Base-by-base conservation (phyloP, 2,113 vertebrate genomes). In the Spilogale gracilis region DNA sequence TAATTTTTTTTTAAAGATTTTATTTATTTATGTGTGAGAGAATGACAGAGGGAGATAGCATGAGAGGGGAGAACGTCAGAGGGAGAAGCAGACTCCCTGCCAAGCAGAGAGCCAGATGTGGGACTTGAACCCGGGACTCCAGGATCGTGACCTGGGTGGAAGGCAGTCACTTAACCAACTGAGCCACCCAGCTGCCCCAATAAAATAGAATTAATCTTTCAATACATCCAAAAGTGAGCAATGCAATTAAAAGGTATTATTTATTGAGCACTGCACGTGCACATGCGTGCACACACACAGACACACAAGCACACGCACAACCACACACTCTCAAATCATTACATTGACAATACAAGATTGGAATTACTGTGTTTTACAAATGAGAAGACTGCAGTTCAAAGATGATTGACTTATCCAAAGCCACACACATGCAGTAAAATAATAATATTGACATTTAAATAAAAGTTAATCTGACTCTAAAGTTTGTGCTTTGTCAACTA, bases 361-460 rank as follows among this genome's bases (percentile, higher is more conserved):
- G 25, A 95, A 71, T 91, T 82, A 21, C 16, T 82, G 11, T 93
- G 80, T 92, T 89, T 92, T 95, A 71, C 38, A 84, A 73, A 92
- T 74, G 58, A 84, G 14, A 2, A 94, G 81, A 91, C 54, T 89
- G 2, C 54, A 95, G 60, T 82, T 89, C n/a, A 88, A 80, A 95
- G 23, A 27, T 94, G 54, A 81, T 48, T 86, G n/a, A 85, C 78
- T 81, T 86, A 7, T 21, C 1, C 38, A 83, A 54, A n/a, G 25
- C 8, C 69, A 81, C 52, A 85, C 8, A 76, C 21, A 78, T 73
- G 45, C 50, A 56, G 32, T 30, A 54, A 38, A 69, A 16, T 94
- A 78, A 76, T 6, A 88, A 10, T 76, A 2, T 45, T 88, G 23
- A 13, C 17, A 91, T 91, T 94, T 85, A 95, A 78, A 79, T 32